These are phyloP conservation scores for Pseudois nayaur DNA, from an alignment of 2,113 vertebrate genomes.

Conservation along the genomic window DNA sequence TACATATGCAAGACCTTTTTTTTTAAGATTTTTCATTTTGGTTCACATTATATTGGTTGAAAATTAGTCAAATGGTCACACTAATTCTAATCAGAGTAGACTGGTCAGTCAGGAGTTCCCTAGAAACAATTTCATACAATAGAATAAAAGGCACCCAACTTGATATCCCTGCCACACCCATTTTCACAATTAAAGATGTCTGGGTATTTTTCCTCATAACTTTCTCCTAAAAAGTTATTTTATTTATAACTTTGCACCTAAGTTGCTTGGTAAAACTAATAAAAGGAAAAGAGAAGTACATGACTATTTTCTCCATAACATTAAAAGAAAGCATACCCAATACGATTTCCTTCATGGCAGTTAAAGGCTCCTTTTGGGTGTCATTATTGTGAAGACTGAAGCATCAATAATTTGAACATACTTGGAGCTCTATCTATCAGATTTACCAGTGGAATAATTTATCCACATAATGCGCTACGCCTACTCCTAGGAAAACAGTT, in stretches of 20 bases:
- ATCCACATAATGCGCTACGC: not conserved
- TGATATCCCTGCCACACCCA: not conserved
- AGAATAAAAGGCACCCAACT: not conserved
- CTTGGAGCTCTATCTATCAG: not conserved
- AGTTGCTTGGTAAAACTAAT: not conserved
- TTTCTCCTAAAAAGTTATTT: not conserved
- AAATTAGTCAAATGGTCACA: not conserved
- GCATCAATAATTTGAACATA: not conserved
- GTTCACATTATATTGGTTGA: not conserved
- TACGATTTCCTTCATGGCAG: not conserved
- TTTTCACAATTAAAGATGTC: not conserved
- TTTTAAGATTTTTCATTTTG: not conserved
- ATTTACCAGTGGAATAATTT: constrained; percentile 20
- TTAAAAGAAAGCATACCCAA: not conserved
- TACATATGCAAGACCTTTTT: not conserved
- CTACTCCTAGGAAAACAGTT: not conserved
- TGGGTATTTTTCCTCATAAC: not conserved
- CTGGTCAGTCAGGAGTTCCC: not conserved
- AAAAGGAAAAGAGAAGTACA: not conserved
- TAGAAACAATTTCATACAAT: not conserved
- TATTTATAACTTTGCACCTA: not conserved
- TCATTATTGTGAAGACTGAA: not conserved
- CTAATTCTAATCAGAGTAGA: not conserved
- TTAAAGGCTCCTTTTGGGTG: not conserved
- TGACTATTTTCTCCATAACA: not conserved